Percentiles rank a stretch among this genome's conserved stretches.
Conservation (phyloP, 2,113 vertebrate genomes). For the Coptodon rendalli region DNA sequence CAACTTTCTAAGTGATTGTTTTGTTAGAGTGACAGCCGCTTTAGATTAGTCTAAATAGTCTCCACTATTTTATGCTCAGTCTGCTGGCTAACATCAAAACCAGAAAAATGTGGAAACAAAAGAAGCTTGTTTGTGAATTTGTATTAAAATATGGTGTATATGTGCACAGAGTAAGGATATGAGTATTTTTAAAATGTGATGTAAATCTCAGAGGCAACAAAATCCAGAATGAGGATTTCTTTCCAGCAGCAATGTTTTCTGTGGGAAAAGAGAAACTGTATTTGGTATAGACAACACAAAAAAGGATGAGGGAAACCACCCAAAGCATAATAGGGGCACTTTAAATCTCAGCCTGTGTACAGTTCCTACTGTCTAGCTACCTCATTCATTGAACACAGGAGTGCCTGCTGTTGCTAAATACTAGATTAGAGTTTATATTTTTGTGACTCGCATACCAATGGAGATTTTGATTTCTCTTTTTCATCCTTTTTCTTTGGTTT, state of each 20-base stretch:
- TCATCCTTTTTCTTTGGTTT: background rate
- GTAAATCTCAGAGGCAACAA: background rate
- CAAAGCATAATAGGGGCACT: background rate
- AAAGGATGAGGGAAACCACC: background rate
- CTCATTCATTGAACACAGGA: slow-evolving; percentile 76
- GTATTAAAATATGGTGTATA: background rate
- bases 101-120: background rate
- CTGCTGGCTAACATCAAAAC: background rate
- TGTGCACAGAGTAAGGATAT: background rate
- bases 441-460: slow-evolving; percentile 36
- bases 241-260: background rate
- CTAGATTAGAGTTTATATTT: slow-evolving; percentile 58
- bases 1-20: background rate
- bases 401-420: slow-evolving; percentile 67
- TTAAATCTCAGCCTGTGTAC: slow-evolving; percentile 77
- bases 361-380: slow-evolving; percentile 86
- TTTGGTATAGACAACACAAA: background rate
- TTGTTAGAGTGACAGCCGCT: background rate
- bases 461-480: slow-evolving; percentile 23
- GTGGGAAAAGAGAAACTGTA: background rate
- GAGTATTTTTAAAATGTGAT: background rate
- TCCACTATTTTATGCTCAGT: background rate
- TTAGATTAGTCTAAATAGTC: background rate
- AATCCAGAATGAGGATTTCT: background rate
- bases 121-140: background rate